Percentiles rank a stretch among this genome's conserved stretches.
Conservation (phyloP, 2,888 invertebrate genomes). For the Rambutsinella grinnellia region DNA sequence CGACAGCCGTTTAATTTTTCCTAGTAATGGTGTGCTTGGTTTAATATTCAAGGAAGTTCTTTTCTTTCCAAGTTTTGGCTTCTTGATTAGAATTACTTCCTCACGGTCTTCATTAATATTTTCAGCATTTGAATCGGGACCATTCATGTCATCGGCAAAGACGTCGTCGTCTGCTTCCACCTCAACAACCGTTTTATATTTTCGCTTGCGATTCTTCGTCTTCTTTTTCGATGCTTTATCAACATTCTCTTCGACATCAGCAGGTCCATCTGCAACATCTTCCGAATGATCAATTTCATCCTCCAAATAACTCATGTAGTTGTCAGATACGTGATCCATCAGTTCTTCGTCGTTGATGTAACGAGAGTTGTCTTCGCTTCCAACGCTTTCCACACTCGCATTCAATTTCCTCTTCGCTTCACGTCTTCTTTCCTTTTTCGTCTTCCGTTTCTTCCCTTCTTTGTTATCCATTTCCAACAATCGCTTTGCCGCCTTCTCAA, state of each 20-base stretch:
- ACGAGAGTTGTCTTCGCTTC: constrained; percentile 50
- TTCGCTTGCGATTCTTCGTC: constrained; percentile 66
- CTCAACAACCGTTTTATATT: constrained; percentile 51
- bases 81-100: constrained; percentile 44
- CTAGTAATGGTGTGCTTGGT: constrained; percentile 3
- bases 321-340: constrained; percentile 57
- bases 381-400: constrained; percentile 25
- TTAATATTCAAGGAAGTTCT: neutral
- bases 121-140: constrained; percentile 53
- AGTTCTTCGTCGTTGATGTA: constrained; percentile 56
- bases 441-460: constrained; percentile 34
- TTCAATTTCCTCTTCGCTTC: constrained; percentile 11
- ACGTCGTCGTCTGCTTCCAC: constrained; percentile 29
- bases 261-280: constrained; percentile 10
- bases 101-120: constrained; percentile 64
- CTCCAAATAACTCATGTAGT: constrained; percentile 61
- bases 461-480: constrained; percentile 44
- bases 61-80: constrained; percentile 12
- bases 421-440: constrained; percentile 48
- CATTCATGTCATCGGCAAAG: no score
- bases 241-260: constrained; percentile 53
- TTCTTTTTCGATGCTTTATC: constrained; percentile 17
- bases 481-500: constrained; percentile 55
- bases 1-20: constrained; percentile 2
- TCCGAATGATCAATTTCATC: constrained; percentile 35